These are phyloP conservation scores for Sesia bembeciformis DNA, from an alignment of 2,888 invertebrate genomes.

Conservation along the genomic window DNA sequence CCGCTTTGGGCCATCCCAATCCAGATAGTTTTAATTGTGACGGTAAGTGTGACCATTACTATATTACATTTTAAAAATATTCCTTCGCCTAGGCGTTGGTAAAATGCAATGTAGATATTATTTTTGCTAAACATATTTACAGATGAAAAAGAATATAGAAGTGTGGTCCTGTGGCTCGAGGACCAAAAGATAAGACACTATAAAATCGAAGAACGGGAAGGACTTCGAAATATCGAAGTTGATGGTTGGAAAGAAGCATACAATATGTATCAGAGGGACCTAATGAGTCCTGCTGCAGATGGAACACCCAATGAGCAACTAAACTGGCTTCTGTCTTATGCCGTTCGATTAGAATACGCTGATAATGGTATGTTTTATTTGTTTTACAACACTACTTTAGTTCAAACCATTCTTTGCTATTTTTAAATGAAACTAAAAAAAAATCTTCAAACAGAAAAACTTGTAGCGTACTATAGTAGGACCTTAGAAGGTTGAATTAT, in stretches of 20 bases:
- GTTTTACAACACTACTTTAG: too few species aligned
- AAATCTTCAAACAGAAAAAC: too few species aligned
- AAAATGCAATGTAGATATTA: slow-evolving; percentile 1
- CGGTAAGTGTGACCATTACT: slow-evolving; percentile 68
- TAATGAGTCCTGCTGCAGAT: slow-evolving; percentile 80
- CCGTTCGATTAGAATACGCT: slow-evolving; percentile 87
- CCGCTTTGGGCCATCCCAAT: slow-evolving; percentile 85
- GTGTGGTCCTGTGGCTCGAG: slow-evolving; percentile 91
- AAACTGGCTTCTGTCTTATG: slow-evolving; percentile 90
- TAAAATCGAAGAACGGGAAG: slow-evolving; percentile 85
- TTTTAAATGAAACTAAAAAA: too few species aligned
- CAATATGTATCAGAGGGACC: slow-evolving; percentile 81
- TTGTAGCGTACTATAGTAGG: too few species aligned
- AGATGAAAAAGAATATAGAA: slow-evolving; percentile 88
- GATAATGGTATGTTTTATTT: slow-evolving; percentile 77
- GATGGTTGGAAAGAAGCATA: slow-evolving; percentile 83
- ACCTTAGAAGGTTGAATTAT: too few species aligned
- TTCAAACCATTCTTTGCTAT: too few species aligned
- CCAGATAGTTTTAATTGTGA: slow-evolving; percentile 80
- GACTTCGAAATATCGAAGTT: slow-evolving; percentile 79
- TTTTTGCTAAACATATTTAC: slow-evolving; percentile 13
- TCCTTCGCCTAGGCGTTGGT: neutral
- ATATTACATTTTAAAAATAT: neutral
- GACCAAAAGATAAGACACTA: slow-evolving; percentile 94
- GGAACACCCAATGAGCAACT: slow-evolving; percentile 79